phyloP scores from a whole-genome alignment of 2,113 vertebrate species.

The Daubentonia madagascariensis region DNA sequence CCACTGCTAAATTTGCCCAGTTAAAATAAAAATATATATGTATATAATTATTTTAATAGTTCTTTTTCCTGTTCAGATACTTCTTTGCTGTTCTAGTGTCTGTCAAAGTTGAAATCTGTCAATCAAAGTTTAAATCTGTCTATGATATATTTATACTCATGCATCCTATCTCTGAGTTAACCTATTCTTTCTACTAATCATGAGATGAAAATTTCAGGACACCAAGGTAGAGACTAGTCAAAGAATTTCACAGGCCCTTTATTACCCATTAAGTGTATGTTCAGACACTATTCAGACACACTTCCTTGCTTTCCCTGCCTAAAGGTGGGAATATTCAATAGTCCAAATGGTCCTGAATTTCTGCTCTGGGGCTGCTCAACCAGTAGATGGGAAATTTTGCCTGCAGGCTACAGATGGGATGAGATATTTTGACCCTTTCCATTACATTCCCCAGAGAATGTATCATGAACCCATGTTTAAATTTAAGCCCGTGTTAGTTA shows the following conservation, averaged over 20 bases:
- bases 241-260: background rate
- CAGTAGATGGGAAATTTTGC: background rate
- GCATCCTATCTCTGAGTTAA: background rate
- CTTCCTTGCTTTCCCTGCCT: background rate
- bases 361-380: background rate
- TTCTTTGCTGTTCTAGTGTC: background rate
- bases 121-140: no score
- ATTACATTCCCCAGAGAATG: background rate
- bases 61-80: background rate
- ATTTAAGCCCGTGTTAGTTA: background rate
- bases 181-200: background rate
- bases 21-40: no score
- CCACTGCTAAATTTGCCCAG: no score
- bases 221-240: background rate
- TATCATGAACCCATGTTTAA: background rate
- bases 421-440: background rate
- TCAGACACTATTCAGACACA: background rate
- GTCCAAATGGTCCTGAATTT: background rate
- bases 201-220: background rate
- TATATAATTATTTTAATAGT: background rate
- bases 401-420: background rate
- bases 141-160: no score
- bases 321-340: background rate
- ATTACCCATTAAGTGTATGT: background rate
- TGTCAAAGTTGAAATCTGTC: background rate